Conservation (phyloP, 1,140 invertebrate genomes). For the Hetaerina americana region DNA sequence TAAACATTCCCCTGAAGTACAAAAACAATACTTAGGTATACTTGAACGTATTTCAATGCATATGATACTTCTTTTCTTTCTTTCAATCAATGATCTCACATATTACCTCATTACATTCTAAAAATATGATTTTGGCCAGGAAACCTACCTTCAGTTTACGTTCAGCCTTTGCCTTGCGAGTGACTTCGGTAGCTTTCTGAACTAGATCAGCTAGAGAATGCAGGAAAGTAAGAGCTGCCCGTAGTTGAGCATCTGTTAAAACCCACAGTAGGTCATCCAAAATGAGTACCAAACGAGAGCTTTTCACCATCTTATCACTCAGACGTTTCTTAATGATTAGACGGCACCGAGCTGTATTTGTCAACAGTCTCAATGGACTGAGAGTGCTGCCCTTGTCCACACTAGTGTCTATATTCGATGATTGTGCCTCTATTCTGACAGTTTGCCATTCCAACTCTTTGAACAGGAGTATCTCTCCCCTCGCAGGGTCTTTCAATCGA, state of each 20-base stretch:
- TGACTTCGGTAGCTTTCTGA: constrained; percentile 64
- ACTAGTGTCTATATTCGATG: constrained; percentile 32
- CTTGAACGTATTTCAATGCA: no score
- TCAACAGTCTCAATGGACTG: constrained; percentile 82
- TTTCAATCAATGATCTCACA: no score
- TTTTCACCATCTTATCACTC: constrained; percentile 48
- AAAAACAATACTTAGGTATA: no score
- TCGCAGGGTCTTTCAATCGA: constrained; percentile 74
- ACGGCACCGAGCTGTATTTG: constrained; percentile 87
- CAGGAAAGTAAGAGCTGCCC: constrained; percentile 87
- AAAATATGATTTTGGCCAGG: no score
- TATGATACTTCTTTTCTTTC: no score
- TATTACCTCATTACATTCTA: no score
- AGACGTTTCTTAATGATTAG: constrained; percentile 94
- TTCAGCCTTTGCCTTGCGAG: constrained; percentile 75
- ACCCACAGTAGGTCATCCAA: constrained; percentile 97
- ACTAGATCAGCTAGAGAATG: constrained; percentile 80
- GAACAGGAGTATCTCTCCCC: constrained; percentile 86
- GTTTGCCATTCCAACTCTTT: constrained; percentile 98
- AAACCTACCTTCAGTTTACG: constrained; percentile 67
- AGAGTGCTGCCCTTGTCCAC: constrained; percentile 50
- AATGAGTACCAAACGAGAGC: constrained; percentile 81
- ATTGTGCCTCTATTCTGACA: constrained; percentile 82
- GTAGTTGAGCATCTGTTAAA: constrained; percentile 88
- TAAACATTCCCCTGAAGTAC: no score